phyloP scores from a whole-genome alignment of 2,888 invertebrate genomes.

The Muscina levida region DNA sequence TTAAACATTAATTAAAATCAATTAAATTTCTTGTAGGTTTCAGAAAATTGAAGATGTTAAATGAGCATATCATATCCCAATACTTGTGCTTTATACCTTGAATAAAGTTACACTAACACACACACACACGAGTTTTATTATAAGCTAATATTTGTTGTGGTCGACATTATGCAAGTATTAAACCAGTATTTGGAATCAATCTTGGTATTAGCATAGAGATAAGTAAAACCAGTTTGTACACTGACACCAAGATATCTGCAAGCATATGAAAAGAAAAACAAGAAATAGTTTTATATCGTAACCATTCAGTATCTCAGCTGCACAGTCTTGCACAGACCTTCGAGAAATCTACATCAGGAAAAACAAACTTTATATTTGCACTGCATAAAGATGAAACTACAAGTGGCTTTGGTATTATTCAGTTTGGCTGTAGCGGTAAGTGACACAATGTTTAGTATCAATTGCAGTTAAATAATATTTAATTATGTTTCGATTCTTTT shows the following conservation, averaged over 20 bases:
- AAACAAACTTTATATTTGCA: neutral
- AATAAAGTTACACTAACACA: slow-evolving; percentile 9
- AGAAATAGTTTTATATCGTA: slow-evolving; percentile 56
- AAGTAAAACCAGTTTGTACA: slow-evolving; percentile 53
- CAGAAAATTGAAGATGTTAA: neutral
- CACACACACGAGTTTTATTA: neutral
- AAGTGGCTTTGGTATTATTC: slow-evolving; percentile 68
- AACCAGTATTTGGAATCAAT: slow-evolving; percentile 47
- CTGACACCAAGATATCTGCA: neutral
- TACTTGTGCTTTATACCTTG: slow-evolving; percentile 3
- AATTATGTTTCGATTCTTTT: slow-evolving; percentile 4
- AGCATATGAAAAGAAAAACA: slow-evolving; percentile 50
- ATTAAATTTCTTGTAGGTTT: slow-evolving; percentile 34
- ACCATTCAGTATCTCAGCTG: slow-evolving; percentile 30
- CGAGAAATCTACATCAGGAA: slow-evolving; percentile 51
- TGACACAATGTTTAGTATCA: slow-evolving; percentile 25
- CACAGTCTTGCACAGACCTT: slow-evolving; percentile 51
- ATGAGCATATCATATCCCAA: neutral
- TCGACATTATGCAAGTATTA: slow-evolving; percentile 58
- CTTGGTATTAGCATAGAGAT: slow-evolving; percentile 41
- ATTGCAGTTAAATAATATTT: neutral
- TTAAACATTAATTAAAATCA: slow-evolving; percentile 38
- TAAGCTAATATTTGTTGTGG: slow-evolving; percentile 14
- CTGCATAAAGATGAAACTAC: slow-evolving; percentile 70
- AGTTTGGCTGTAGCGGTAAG: slow-evolving; percentile 73